Evolutionary conservation across 2,888 invertebrate genomes (phyloP).

Genomic region (Cepaea hortensis): DNA sequence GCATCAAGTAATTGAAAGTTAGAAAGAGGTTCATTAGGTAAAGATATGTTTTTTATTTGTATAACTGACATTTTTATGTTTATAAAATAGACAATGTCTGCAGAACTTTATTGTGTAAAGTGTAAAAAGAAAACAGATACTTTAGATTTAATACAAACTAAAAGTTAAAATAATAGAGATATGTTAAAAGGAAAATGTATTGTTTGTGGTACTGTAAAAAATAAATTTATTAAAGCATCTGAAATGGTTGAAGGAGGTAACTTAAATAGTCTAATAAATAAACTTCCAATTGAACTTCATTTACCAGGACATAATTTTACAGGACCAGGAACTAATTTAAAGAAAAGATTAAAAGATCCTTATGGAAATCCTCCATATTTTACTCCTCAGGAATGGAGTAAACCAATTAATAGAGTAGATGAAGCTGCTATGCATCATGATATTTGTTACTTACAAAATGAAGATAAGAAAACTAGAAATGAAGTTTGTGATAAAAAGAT

Average conservation of each 20-base stretch:
- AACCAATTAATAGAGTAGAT: neutral
- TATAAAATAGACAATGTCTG: neutral
- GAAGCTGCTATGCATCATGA: neutral
- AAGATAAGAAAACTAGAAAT: neutral
- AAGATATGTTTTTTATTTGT: neutral
- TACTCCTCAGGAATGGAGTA: neutral
- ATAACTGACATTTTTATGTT: neutral
- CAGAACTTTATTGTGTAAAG: neutral
- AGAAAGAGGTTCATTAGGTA: constrained; percentile 22
- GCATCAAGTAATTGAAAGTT: constrained; percentile 6
- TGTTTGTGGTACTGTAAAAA: neutral
- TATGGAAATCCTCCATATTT: neutral
- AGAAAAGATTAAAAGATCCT: neutral
- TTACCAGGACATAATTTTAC: neutral
- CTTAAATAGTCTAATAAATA: neutral
- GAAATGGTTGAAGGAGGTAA: neutral
- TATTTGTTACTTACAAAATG: neutral
- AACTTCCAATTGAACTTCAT: neutral
- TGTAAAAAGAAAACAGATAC: constrained; percentile 12
- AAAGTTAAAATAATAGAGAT: constrained; percentile 4
- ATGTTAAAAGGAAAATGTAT: neutral
- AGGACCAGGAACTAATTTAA: neutral
- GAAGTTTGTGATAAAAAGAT: too few species aligned
- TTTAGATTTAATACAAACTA: neutral
- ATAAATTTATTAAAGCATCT: neutral